These are phyloP conservation scores for Mimas tiliae DNA, from an alignment of 2,888 invertebrate species.

Conservation along the genomic window DNA sequence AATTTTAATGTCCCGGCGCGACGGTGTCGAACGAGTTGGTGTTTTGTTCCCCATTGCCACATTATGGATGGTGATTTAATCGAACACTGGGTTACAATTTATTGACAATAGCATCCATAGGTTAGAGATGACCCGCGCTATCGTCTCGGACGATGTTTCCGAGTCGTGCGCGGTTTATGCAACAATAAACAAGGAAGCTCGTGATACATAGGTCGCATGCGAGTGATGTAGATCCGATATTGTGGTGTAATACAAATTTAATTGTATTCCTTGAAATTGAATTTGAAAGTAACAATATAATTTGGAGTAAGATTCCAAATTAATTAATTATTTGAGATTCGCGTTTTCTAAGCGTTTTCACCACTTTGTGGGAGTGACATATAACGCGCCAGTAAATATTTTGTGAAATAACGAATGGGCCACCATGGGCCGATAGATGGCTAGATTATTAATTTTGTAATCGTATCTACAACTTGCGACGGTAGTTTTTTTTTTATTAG, in stretches of 20 bases:
- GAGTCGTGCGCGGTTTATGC: constrained; percentile 21
- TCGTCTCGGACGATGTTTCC: constrained; percentile 19
- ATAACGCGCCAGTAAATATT: neutral
- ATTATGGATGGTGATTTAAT: constrained; percentile 26
- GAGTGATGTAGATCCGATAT: constrained; percentile 2
- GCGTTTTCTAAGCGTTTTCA: neutral
- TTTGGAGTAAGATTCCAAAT: too few relatives aligned
- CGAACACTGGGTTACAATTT: constrained; percentile 12
- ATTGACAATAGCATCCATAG: constrained; percentile 25
- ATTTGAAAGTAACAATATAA: neutral
- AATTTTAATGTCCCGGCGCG: constrained; percentile 20
- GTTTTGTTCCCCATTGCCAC: constrained; percentile 22
- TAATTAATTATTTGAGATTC: too few relatives aligned
- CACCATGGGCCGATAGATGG: too few relatives aligned
- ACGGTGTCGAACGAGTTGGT: constrained; percentile 3
- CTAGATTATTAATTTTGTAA: too few relatives aligned
- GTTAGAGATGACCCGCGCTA: constrained; percentile 26
- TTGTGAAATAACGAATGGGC: neutral
- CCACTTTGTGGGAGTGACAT: neutral
- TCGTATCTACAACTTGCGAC: too few relatives aligned
- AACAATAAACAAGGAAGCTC: constrained; percentile 20
- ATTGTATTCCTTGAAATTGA: neutral
- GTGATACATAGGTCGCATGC: constrained; percentile 18
- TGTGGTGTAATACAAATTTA: neutral
- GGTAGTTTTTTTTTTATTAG: too few relatives aligned